Base-by-base conservation (phyloP, 2,113 vertebrate genomes). In the Labeo catla region DNA sequence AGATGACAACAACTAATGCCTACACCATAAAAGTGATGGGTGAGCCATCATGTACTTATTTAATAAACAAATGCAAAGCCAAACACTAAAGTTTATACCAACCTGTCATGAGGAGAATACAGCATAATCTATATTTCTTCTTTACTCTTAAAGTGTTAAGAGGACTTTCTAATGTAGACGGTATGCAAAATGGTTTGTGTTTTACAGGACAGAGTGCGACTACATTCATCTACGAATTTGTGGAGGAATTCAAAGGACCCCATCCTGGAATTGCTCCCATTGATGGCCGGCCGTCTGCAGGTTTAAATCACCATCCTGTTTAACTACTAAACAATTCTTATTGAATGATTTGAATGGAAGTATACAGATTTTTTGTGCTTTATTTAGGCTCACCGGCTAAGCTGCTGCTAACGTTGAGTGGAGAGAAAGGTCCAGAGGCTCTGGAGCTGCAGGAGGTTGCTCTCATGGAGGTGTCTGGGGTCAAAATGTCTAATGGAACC, bases 161-260 rank as follows among this genome's bases (percentile, higher is more conserved):
- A 54, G 52, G 54, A 57, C 68, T 72, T 72, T 72, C 4, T 45
- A n/a, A 73, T 45, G 13, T 8, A 16, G 28, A 16, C 28, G 8
- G 61, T 28, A 72, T 9, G 45, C n/a, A n/a, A 74, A 28, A 11
- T 12, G n/a, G 23, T 63, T 63, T 3, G 50, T 19, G 74, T 66
- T 80, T 88, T 89, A 45, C 85, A 95, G 94, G 94, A 19, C 95
- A 95, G 84, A 95, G 93, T 86, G 86, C 86, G 0, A 92, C 93
- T 63, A 90, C 89, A 28, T 95, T 94, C n/a, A 92, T 95, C 65
- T 95, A 95, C 83, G 81, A 93, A 84, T 95, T 95, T 89, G 94
- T 95, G 87, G 94, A 93, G 84, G 85, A 81, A 10, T 95, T 94
- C 65, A 9, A 36, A n/a, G 95, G 94, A 86, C 93, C 94, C 54